Conservation (phyloP, 2,113 vertebrate species). For the Lipotes vexillifer region DNA sequence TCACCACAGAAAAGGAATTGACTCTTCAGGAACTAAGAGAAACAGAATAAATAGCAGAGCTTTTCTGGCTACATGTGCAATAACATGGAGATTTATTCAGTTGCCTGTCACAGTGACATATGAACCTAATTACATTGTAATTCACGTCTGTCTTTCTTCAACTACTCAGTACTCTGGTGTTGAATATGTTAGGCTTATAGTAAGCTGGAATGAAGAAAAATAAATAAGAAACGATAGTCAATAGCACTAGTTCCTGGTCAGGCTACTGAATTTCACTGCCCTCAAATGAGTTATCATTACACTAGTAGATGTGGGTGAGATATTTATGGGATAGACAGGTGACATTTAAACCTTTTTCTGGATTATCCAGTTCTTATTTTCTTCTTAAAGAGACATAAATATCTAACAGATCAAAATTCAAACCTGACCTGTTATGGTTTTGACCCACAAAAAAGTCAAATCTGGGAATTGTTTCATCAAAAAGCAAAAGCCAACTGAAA, state of each 20-base stretch:
- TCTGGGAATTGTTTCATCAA: conserved; percentile 8
- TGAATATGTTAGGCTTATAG: not conserved
- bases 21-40: not conserved
- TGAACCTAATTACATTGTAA: conserved; percentile 27
- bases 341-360: not conserved
- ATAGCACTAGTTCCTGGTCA: not conserved
- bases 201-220: conserved; percentile 16
- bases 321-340: not conserved
- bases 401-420: not conserved
- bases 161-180: not conserved
- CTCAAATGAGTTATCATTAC: not conserved
- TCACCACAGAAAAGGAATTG: not conserved
- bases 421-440: not conserved
- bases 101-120: conserved; percentile 44
- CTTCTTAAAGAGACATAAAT: not conserved
- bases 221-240: not conserved
- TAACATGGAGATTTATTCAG: not conserved
- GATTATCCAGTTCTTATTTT: not conserved
- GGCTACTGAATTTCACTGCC: not conserved
- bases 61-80: not conserved
- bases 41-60: not conserved
- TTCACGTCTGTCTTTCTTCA: conserved; percentile 50
- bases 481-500: not conserved
- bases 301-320: not conserved
- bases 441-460: not conserved